These are phyloP conservation scores for Griposia aprilina DNA, from an alignment of 2,888 invertebrate species.

Conservation along the genomic window DNA sequence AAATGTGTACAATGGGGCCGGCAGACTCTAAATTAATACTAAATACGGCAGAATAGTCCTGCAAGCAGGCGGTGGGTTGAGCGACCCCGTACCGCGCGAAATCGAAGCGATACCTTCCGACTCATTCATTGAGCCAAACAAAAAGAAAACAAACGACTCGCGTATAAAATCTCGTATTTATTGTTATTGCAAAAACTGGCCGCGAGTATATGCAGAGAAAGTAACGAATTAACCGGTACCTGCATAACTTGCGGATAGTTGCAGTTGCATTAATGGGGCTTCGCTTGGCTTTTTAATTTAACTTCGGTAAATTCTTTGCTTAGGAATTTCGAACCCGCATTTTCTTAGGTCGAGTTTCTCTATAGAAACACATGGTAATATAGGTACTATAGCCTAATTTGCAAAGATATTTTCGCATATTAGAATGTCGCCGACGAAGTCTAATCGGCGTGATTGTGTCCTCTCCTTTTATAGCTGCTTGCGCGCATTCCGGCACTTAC, in stretches of 20 bases:
- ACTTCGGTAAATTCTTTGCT: not conserved
- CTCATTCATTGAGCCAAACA: slow-evolving; percentile 68
- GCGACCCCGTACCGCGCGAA: slow-evolving; percentile 69
- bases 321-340: not conserved
- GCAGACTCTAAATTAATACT: slow-evolving; percentile 40
- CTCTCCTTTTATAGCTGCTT: slow-evolving; percentile 50
- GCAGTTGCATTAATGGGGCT: slow-evolving; percentile 41
- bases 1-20: slow-evolving; percentile 23
- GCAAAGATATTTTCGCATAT: slow-evolving; percentile 27
- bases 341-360: not conserved
- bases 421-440: slow-evolving; percentile 23
- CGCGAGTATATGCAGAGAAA: slow-evolving; percentile 57
- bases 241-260: slow-evolving; percentile 31
- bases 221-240: slow-evolving; percentile 49
- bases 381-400: not conserved
- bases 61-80: slow-evolving; percentile 66
- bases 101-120: slow-evolving; percentile 63
- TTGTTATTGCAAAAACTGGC: slow-evolving; percentile 66
- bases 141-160: slow-evolving; percentile 55
- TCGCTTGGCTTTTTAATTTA: slow-evolving; percentile 11
- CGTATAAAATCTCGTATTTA: slow-evolving; percentile 59
- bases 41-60: slow-evolving; percentile 63
- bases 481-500: slow-evolving; percentile 61
- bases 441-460: slow-evolving; percentile 58
- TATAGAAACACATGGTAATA: not conserved